Conservation (phyloP, 2,113 vertebrate species). For the Vulpes lagopus region DNA sequence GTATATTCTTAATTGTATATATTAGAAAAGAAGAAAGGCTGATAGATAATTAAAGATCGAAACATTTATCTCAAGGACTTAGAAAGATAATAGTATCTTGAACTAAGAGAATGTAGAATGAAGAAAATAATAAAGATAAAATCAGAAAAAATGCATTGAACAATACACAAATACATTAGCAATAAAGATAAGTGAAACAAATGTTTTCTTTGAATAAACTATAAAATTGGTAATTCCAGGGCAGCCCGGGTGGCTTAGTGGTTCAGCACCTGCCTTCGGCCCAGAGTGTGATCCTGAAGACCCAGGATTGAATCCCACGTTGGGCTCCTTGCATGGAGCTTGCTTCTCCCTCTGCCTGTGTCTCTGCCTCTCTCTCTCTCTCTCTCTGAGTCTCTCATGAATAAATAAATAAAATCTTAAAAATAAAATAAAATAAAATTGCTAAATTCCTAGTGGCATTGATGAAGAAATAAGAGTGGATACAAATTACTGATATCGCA, state of each 20-base stretch:
- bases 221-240: background rate
- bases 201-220: background rate
- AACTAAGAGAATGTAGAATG: background rate
- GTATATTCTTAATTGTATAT: background rate
- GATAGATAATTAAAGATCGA: background rate
- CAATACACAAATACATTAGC: background rate
- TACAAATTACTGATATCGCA: background rate
- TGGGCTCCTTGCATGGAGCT: too few relatives aligned
- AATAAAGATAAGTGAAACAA: background rate
- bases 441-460: background rate
- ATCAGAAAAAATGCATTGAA: background rate
- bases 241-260: too few relatives aligned
- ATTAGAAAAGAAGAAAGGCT: background rate
- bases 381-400: too few relatives aligned
- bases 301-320: too few relatives aligned
- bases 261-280: too few relatives aligned
- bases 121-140: background rate
- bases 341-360: too few relatives aligned
- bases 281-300: too few relatives aligned
- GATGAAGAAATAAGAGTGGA: background rate
- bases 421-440: background rate
- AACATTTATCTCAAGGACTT: background rate
- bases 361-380: too few relatives aligned
- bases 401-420: too few relatives aligned
- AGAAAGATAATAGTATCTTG: background rate